Evolutionary conservation across 2,888 invertebrate genomes (phyloP).

Genomic region (Luperina nickerlii): DNA sequence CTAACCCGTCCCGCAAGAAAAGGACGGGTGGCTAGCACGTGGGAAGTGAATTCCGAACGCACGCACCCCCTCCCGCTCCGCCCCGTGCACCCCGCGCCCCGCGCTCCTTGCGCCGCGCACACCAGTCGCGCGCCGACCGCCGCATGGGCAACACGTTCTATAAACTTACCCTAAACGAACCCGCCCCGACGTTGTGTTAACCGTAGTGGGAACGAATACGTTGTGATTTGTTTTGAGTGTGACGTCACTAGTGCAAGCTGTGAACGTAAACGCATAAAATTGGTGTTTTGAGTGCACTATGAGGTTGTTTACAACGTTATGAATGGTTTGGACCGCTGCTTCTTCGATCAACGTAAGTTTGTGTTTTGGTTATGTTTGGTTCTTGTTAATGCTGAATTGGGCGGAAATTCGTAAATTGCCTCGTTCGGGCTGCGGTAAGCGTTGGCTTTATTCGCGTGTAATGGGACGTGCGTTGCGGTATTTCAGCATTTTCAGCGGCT

Average conservation of each 20-base stretch:
- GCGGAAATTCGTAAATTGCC: constrained; percentile 79
- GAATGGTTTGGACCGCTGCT: constrained; percentile 90
- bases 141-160: constrained; percentile 81
- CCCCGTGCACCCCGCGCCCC: constrained; percentile 70
- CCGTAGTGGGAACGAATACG: constrained; percentile 85
- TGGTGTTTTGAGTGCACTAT: constrained; percentile 88
- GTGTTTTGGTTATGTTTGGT: constrained; percentile 78
- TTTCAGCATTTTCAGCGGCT: constrained; percentile 80
- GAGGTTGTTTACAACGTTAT: constrained; percentile 88
- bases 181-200: constrained; percentile 77
- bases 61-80: constrained; percentile 85
- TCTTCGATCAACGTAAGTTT: constrained; percentile 90
- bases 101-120: constrained; percentile 81
- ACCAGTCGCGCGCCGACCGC: constrained; percentile 89
- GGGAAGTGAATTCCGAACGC: constrained; percentile 90
- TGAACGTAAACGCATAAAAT: constrained; percentile 81
- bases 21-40: constrained; percentile 87
- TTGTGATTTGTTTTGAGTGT: constrained; percentile 89
- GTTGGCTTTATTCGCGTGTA: constrained; percentile 80
- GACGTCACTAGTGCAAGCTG: constrained; percentile 82
- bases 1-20: constrained; percentile 89
- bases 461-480: constrained; percentile 77
- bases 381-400: constrained; percentile 70
- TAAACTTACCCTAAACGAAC: constrained; percentile 54
- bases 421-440: constrained; percentile 81